Conservation (phyloP, 2,888 invertebrate species). For the Acrocyrtus sp. region DNA sequence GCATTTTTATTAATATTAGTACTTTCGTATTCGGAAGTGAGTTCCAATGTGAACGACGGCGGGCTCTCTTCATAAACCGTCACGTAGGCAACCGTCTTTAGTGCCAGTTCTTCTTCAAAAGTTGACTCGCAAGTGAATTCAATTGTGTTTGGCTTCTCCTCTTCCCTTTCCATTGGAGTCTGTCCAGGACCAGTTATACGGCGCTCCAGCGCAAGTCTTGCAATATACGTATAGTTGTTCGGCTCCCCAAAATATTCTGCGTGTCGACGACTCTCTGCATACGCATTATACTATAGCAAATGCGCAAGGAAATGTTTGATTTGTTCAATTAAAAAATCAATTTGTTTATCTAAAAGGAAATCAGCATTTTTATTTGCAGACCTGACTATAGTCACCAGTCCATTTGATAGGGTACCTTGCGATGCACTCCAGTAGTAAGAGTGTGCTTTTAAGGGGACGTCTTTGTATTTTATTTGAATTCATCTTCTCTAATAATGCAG, state of each 20-base stretch:
- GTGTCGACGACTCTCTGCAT: background rate
- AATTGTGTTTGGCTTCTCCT: too few relatives aligned
- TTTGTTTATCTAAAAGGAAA: background rate
- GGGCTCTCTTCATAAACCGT: background rate
- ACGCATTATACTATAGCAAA: background rate
- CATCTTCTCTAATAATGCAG: too few relatives aligned
- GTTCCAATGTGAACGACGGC: slow-evolving; percentile 8
- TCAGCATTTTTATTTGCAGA: too few relatives aligned
- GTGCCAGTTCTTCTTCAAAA: background rate
- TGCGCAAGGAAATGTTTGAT: too few relatives aligned
- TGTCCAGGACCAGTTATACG: too few relatives aligned
- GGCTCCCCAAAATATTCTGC: background rate
- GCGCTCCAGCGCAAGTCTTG: slow-evolving; percentile 17
- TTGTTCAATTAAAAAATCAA: background rate
- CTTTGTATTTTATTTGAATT: too few relatives aligned
- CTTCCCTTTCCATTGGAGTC: too few relatives aligned
- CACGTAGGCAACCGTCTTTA: slow-evolving; percentile 24
- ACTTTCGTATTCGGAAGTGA: too few relatives aligned
- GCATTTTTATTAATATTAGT: too few relatives aligned
- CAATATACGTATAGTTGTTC: background rate
- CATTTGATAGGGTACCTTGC: slow-evolving; percentile 35
- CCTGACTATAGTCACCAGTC: slow-evolving; percentile 24
- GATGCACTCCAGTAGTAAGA: slow-evolving; percentile 13
- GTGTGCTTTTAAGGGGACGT: too few relatives aligned
- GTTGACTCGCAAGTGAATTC: slow-evolving; percentile 29